These are phyloP conservation scores for Hipposideros larvatus DNA, from an alignment of 2,797 vertebrate species.

Conservation along the genomic window DNA sequence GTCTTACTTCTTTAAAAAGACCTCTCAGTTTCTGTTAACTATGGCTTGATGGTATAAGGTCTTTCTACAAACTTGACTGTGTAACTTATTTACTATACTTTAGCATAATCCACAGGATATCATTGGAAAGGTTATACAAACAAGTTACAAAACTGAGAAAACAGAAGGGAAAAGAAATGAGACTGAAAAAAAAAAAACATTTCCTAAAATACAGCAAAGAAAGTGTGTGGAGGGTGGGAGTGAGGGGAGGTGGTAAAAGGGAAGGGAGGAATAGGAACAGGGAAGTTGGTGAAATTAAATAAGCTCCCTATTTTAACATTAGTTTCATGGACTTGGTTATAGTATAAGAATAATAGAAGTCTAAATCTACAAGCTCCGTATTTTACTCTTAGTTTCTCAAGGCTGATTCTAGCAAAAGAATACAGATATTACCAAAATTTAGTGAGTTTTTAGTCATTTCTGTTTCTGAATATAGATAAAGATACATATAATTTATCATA, in stretches of 20 bases:
- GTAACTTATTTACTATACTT: conserved; percentile 71
- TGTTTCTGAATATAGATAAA: neutral
- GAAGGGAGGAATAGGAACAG: neutral
- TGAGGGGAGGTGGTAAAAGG: neutral
- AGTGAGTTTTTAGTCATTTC: neutral
- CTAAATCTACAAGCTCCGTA: conserved; percentile 2
- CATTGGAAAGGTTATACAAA: conserved; percentile 71
- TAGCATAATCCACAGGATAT: conserved; percentile 68
- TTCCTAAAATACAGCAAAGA: conserved; percentile 68
- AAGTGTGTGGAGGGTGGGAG: neutral
- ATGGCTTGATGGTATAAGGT: conserved; percentile 48
- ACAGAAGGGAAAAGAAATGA: conserved; percentile 61
- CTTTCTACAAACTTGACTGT: conserved; percentile 56
- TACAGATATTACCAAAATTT: neutral
- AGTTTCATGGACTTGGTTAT: neutral
- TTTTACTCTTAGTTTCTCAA: conserved; percentile 44
- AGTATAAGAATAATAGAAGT: conserved; percentile 5
- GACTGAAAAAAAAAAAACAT: neutral
- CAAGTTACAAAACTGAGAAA: conserved; percentile 65
- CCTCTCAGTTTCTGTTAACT: conserved; percentile 48
- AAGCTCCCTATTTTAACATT: conserved; percentile 32
- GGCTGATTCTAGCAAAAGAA: conserved; percentile 9
- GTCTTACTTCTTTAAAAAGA: conserved; percentile 50
- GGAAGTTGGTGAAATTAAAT: conserved; percentile 9
- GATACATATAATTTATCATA: conserved; percentile 11